Evolutionary conservation across 2,888 invertebrate genomes (phyloP).

Genomic region (Andrena flavipes): DNA sequence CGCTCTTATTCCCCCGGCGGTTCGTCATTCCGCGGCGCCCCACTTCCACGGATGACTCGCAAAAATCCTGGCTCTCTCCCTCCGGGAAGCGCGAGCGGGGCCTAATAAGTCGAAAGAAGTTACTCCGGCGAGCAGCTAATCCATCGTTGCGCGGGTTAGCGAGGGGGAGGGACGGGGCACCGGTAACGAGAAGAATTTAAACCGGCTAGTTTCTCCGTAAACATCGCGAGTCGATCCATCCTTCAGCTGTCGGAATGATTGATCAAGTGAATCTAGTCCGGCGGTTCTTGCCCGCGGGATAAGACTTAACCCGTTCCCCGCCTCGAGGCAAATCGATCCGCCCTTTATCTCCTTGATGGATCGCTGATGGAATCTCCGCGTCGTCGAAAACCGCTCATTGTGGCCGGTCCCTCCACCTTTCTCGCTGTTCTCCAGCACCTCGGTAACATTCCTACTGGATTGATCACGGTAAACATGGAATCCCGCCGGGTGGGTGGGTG

Average conservation of each 20-base stretch:
- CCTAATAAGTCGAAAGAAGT: slow-evolving; percentile 58
- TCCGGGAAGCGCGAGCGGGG: background rate
- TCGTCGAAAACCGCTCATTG: slow-evolving; percentile 70
- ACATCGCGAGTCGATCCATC: slow-evolving; percentile 72
- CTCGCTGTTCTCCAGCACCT: background rate
- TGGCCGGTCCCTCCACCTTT: background rate
- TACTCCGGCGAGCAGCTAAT: slow-evolving; percentile 27
- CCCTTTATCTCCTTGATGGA: slow-evolving; percentile 74
- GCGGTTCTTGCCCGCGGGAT: slow-evolving; percentile 65
- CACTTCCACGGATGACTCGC: slow-evolving; percentile 31
- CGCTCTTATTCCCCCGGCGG: slow-evolving; percentile 49
- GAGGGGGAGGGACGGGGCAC: slow-evolving; percentile 13
- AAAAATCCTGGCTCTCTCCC: slow-evolving; percentile 23
- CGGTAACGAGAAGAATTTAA: slow-evolving; percentile 69
- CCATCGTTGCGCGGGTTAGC: slow-evolving; percentile 15
- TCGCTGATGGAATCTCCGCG: slow-evolving; percentile 70
- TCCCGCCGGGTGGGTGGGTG: background rate
- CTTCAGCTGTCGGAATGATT: slow-evolving; percentile 74
- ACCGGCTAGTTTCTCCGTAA: slow-evolving; percentile 66
- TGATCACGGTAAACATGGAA: background rate
- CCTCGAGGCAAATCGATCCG: slow-evolving; percentile 68
- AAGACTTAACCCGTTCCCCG: slow-evolving; percentile 72
- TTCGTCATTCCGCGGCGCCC: background rate
- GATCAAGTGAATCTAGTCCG: slow-evolving; percentile 74
- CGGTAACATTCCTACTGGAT: background rate